Conservation (phyloP, 2,888 invertebrate genomes). For the Hemithea aestivaria region DNA sequence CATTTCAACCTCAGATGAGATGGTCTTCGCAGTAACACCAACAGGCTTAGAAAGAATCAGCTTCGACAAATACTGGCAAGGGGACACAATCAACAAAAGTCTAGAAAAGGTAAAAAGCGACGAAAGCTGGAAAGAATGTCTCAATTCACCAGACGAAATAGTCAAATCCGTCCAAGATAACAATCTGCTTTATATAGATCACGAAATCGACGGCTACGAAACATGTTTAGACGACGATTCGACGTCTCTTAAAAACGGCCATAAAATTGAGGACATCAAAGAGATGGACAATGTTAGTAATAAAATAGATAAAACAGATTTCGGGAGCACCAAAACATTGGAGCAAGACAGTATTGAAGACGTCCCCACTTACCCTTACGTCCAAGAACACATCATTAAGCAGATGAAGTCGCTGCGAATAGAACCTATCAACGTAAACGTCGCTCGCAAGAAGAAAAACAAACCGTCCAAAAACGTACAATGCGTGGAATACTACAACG, state of each 20-base stretch:
- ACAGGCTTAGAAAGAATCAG: conserved; percentile 74
- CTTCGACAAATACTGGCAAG: conserved; percentile 73
- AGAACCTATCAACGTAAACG: conserved; percentile 65
- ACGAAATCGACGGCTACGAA: conserved; percentile 79
- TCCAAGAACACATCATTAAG: conserved; percentile 71
- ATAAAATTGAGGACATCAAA: conserved; percentile 68
- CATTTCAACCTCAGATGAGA: conserved; percentile 74
- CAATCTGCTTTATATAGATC: conserved; percentile 68
- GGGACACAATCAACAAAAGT: conserved; percentile 45
- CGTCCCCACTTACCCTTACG: conserved; percentile 54
- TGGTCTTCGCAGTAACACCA: conserved; percentile 75
- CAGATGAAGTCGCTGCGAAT: conserved; percentile 72
- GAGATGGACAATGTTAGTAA: conserved; percentile 29
- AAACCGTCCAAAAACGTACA: conserved; percentile 57
- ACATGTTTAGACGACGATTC: conserved; percentile 81
- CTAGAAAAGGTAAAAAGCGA: conserved; percentile 60
- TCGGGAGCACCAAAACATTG: conserved; percentile 60
- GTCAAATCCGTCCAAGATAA: conserved; percentile 64
- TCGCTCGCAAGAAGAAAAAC: conserved; percentile 52
- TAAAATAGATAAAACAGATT: conserved; percentile 65
- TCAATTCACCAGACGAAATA: conserved; percentile 53
- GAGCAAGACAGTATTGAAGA: conserved; percentile 49
- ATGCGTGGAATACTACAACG: conserved; percentile 81
- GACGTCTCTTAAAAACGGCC: conserved; percentile 58
- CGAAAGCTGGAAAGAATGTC: conserved; percentile 68